phyloP scores from a whole-genome alignment of 2,888 invertebrate genomes.

The Pseudococcus longispinus region DNA sequence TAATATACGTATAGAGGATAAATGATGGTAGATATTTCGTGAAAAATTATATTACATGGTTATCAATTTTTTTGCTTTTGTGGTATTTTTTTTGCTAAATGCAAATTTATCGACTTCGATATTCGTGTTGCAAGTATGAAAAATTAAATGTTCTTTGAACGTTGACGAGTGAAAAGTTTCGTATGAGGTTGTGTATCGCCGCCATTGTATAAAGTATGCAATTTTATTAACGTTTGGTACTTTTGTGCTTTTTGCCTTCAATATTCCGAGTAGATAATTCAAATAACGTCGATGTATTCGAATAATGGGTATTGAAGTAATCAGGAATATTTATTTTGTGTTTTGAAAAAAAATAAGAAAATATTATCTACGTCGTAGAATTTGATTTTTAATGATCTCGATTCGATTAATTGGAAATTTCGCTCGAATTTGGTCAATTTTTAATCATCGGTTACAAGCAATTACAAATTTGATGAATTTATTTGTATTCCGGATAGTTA shows the following conservation, averaged over 20 bases:
- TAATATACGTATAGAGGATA: neutral
- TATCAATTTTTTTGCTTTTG: neutral
- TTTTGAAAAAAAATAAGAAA: neutral
- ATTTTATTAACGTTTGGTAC: neutral
- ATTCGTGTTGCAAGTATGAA: neutral
- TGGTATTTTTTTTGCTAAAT: neutral
- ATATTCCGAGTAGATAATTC: neutral
- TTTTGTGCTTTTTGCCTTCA: neutral
- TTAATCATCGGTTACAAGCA: neutral
- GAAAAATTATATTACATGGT: neutral
- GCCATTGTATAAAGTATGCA: neutral
- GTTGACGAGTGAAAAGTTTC: neutral
- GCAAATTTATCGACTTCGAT: neutral
- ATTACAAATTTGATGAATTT: neutral
- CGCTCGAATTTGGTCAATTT: neutral
- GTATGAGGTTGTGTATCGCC: neutral
- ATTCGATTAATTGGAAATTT: neutral
- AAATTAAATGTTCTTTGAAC: neutral
- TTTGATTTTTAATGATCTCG: neutral
- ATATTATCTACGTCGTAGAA: neutral
- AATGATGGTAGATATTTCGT: neutral
- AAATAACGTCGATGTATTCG: neutral
- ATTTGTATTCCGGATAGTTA: neutral
- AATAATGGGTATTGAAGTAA: neutral
- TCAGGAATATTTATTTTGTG: neutral